Evolutionary conservation across 30 jellyfish, hydroid and myxozoan genomes (phyloP), one percentile per base, ranked within the genome.

Genomic region (Turritopsis dohrnii): DNA sequence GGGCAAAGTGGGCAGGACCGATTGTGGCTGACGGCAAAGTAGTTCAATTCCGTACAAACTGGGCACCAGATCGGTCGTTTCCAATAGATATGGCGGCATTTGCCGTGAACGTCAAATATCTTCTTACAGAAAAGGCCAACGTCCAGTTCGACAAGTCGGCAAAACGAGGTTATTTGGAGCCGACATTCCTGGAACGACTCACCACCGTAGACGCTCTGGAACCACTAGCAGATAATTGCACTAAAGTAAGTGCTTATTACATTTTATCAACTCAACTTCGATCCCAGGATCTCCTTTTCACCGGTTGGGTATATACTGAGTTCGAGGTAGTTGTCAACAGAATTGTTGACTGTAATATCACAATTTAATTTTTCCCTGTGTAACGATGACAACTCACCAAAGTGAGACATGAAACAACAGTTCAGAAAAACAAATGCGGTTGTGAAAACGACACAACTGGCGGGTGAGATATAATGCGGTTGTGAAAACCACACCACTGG

Each of bases 51-150:
- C 97, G 87, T 82, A 90, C 99, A 19, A 95, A 95, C 89, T 95
- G 99, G 99, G 99, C 99, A 21, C 96, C 94, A 28, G 83, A 88
- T 21, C 90, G 99, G 29, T 19, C 94, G 29, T 95, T 95, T 52
- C 99, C 99, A 8, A 52, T 95, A 23, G 99, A 95, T 71, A 95
- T 95, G 99, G 97, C 99, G 1, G 99, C 96, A 41, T 95, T 95
- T 83, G 90, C 96, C 27, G 91, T 90, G 72, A 88, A 74, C 72
- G 66, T 95, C 29, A 82, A 90, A 52, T 75, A 88, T 18, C 84
- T 95, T 53, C 80, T 89, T 1, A 86, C 83, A 23, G 96, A 89
- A 21, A 89, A 73, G 75, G 92, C 97, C 18, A 31, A 28, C 82
- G 97, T 83, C 16, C 29, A 54, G 54, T 94, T 94, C 72, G 84